Evolutionary conservation across 1,140 invertebrate species (phyloP).

Genomic region (Drosophila orosa): DNA sequence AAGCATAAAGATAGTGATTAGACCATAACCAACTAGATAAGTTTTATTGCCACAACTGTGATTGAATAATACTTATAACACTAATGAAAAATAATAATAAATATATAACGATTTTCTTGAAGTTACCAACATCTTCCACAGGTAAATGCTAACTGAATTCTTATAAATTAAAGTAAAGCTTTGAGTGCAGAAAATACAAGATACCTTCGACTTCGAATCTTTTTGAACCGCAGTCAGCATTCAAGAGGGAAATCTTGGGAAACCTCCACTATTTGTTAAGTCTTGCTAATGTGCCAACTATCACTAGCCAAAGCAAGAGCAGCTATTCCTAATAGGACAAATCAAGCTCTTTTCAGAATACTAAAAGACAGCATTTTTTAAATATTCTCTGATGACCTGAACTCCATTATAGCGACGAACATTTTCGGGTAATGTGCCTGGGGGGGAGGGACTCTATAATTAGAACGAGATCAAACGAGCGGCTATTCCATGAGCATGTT

Average conservation of each 20-base stretch:
- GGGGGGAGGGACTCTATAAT: constrained; percentile 33
- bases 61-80: neutral
- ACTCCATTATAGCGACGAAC: constrained; percentile 6
- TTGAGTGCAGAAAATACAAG: neutral
- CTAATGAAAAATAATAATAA: too few species aligned
- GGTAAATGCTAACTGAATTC: neutral
- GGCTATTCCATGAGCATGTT: constrained; percentile 35
- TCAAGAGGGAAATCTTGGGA: neutral
- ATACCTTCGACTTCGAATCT: too few species aligned
- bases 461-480: constrained; percentile 55
- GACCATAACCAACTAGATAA: constrained; percentile 3
- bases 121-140: too few species aligned
- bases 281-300: neutral
- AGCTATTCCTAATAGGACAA: neutral
- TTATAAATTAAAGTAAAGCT: neutral
- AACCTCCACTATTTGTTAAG: neutral
- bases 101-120: too few species aligned
- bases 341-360: neutral
- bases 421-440: constrained; percentile 12
- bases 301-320: neutral
- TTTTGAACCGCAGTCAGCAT: neutral
- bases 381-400: constrained; percentile 1
- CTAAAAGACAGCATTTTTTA: neutral
- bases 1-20: constrained; percentile 3
- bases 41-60: neutral